phyloP scores from a whole-genome alignment of 92 coral and sea anemone genomes.

The Diadumene lineata region DNA sequence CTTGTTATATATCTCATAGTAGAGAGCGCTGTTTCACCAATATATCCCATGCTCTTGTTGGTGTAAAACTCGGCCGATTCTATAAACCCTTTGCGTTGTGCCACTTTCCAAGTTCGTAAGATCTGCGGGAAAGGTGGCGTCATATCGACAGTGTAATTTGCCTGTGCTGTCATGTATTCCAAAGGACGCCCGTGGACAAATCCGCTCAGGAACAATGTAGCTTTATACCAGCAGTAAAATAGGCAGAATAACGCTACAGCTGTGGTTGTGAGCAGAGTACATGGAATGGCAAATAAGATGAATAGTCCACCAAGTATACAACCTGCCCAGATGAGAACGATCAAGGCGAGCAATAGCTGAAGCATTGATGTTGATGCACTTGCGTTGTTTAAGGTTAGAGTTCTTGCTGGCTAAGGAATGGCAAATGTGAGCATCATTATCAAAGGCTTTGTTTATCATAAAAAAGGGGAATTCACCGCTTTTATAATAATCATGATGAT shows the following conservation, averaged over 20 bases:
- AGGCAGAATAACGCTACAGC: neutral
- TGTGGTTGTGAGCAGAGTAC: neutral
- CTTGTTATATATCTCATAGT: neutral
- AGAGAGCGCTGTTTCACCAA: conserved; percentile 1
- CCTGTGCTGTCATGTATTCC: conserved; percentile 3
- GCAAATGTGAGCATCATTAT: no score
- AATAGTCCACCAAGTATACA: neutral
- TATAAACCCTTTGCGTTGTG: conserved; percentile 8
- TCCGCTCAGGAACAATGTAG: neutral
- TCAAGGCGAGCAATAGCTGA: neutral
- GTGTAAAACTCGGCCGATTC: neutral
- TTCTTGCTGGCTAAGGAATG: no score
- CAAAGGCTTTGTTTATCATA: no score
- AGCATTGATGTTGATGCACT: neutral
- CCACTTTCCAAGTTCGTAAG: conserved; percentile 8
- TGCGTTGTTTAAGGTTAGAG: no score
- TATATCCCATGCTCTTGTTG: neutral
- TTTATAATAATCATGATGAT: no score
- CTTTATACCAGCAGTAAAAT: neutral
- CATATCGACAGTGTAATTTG: neutral
- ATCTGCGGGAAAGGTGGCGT: conserved; percentile 5
- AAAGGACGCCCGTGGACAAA: neutral
- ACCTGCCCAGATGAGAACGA: neutral
- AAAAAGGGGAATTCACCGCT: no score
- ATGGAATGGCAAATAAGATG: neutral